Evolutionary conservation across 2,113 vertebrate genomes (phyloP).

Genomic region (Epinephelus moara): DNA sequence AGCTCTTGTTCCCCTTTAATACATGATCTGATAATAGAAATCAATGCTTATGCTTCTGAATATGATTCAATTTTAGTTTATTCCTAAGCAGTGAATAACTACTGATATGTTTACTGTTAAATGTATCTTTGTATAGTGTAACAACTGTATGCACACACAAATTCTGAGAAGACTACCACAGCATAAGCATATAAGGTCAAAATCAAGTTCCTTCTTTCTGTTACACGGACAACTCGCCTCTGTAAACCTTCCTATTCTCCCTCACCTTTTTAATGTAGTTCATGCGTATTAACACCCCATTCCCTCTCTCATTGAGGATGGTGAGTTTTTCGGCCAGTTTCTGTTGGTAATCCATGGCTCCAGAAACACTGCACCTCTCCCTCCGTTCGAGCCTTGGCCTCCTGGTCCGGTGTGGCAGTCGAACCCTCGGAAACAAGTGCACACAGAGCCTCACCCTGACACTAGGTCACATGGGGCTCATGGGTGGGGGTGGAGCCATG

Average conservation of each 20-base stretch:
- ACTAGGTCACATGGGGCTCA: conserved; percentile 72
- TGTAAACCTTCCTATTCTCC: background rate
- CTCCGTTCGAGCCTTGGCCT: conserved; percentile 61
- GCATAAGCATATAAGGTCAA: background rate
- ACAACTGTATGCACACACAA: background rate
- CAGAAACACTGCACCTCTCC: conserved; percentile 63
- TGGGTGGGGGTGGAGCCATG: conserved; percentile 62
- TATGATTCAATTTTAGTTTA: fast-evolving
- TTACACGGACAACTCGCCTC: background rate
- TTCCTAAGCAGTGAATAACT: background rate
- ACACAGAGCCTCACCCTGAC: conserved; percentile 69
- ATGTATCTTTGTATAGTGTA: background rate
- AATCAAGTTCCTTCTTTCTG: conserved; percentile 70
- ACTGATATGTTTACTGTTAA: background rate
- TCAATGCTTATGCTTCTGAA: background rate
- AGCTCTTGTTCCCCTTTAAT: background rate
- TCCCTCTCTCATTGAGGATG: conserved; percentile 92
- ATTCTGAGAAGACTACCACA: background rate
- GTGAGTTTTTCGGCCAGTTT: conserved; percentile 95
- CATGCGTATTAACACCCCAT: conserved; percentile 91
- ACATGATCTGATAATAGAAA: background rate
- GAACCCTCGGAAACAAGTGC: conserved; percentile 57
- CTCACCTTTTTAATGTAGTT: conserved; percentile 97
- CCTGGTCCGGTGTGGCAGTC: conserved; percentile 27
- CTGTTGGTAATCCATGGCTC: conserved; percentile 89